Percentiles rank a stretch among this genome's conserved stretches.
These are phyloP conservation scores for Xiphophorus hellerii DNA, from an alignment of 2,113 vertebrate species.

Conservation along the genomic window DNA sequence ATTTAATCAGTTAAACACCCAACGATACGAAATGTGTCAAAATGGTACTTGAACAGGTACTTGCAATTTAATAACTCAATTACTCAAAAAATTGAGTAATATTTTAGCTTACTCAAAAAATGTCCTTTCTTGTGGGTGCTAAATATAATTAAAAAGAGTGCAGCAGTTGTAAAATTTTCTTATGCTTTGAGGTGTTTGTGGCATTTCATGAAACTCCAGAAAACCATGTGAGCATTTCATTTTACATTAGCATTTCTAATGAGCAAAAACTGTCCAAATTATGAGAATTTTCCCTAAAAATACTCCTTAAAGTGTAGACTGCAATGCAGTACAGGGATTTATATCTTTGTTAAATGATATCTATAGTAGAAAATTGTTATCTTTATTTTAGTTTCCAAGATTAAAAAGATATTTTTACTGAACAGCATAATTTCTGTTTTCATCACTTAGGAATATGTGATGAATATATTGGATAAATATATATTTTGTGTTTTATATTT, in stretches of 20 bases:
- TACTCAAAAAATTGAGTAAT: too few relatives aligned
- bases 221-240: too few relatives aligned
- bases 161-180: too few relatives aligned
- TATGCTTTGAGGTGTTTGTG: too few relatives aligned
- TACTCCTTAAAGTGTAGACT: background rate
- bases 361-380: background rate
- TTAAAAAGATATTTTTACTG: background rate
- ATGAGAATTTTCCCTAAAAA: background rate
- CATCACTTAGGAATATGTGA: background rate
- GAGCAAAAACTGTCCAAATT: background rate
- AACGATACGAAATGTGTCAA: background rate
- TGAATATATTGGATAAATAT: too few relatives aligned
- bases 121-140: too few relatives aligned
- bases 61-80: too few relatives aligned
- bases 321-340: background rate
- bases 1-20: background rate
- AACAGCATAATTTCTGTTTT: background rate
- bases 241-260: too few relatives aligned
- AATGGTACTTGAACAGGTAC: background rate
- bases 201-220: too few relatives aligned
- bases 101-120: background rate
- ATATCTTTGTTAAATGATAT: too few relatives aligned
- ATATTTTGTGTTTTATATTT: conserved; percentile 17
- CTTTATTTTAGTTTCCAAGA: background rate
- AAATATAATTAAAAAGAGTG: too few relatives aligned